Evolutionary conservation across 1,140 invertebrate genomes (phyloP), one percentile per base, ranked within the genome.

Genomic region (Lethrus apterus): DNA sequence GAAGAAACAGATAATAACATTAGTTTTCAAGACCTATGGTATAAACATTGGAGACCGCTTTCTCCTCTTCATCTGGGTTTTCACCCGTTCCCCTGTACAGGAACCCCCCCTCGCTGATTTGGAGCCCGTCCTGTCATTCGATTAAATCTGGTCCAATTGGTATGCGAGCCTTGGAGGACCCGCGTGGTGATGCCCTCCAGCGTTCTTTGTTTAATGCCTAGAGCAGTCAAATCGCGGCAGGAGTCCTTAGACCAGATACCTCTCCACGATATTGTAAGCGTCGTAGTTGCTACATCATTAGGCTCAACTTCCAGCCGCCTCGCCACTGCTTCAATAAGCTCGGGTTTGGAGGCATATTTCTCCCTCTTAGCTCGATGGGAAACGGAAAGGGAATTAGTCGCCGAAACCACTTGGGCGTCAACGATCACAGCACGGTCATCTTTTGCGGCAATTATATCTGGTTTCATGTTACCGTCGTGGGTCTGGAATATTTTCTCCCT

Each of bases 331-430:
- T 3, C 10, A 8, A 35, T 1, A 3, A 55, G 9, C 2, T 30
- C 4, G 0, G 0, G 2, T 15, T 55, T 52, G 3, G 8, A 8
- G 2, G 29, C 35, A 9, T 54, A 57, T 3, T 57, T 17, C 46
- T 41, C 36, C 0, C n/a, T 8, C 19, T 55, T 54, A 8, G 14
- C 4, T 2, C 35, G 18, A 13, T 57, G 49, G 2, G 35, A 30
- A 1, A 46, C 48, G 13, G 43, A 15, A 2, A 57, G 26, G 5
- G 47, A 14, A 2, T 43, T 8, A 3, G 17, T 8, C 3, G 41
- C 58, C 8, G 48, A 52, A 0, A 54, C 50, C 0, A 59, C 45
- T 17, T 57, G 55, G 1, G 46, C 23, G 33, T 64, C 60, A 0
- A 62, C 31, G 0, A 57, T 45, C 0, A 9, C 15, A 0, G 29